These are phyloP conservation scores for Cerceris ruficornis DNA, from an alignment of 2,888 invertebrate species.

Conservation along the genomic window DNA sequence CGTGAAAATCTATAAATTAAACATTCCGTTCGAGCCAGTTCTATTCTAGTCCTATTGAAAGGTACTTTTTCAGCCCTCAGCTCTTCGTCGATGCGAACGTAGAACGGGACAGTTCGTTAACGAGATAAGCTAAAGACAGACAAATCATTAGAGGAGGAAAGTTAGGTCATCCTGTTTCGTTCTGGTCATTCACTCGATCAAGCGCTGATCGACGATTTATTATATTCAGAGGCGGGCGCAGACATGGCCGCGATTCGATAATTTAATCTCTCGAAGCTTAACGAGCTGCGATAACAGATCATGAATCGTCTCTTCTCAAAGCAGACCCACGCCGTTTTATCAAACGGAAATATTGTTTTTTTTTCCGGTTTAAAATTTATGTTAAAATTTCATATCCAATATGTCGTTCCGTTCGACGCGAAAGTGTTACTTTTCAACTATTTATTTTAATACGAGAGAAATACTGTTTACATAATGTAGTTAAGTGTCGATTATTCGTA, in stretches of 20 bases:
- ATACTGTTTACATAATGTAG: too few species aligned
- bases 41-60: not conserved
- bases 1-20: not conserved
- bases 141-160: conserved; percentile 61
- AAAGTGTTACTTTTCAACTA: too few species aligned
- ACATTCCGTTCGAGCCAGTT: not conserved
- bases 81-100: conserved; percentile 4
- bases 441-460: too few species aligned
- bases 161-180: conserved; percentile 62
- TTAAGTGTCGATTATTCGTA: too few species aligned
- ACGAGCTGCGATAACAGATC: conserved; percentile 60
- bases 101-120: conserved; percentile 49
- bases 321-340: conserved; percentile 27
- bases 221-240: conserved; percentile 52
- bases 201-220: conserved; percentile 66
- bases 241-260: conserved; percentile 55
- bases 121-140: conserved; percentile 62
- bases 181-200: conserved; percentile 63
- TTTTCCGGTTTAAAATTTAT: conserved; percentile 14
- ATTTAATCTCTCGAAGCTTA: conserved; percentile 65
- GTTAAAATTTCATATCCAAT: not conserved
- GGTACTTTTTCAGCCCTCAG: not conserved
- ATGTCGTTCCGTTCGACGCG: too few species aligned
- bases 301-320: conserved; percentile 50
- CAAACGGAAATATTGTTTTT: conserved; percentile 43